A percentile compares a stretch with the other conserved stretches of the same genome.
phyloP scores from a whole-genome alignment of 2,888 invertebrate genomes.

The Bembecia ichneumoniformis region DNA sequence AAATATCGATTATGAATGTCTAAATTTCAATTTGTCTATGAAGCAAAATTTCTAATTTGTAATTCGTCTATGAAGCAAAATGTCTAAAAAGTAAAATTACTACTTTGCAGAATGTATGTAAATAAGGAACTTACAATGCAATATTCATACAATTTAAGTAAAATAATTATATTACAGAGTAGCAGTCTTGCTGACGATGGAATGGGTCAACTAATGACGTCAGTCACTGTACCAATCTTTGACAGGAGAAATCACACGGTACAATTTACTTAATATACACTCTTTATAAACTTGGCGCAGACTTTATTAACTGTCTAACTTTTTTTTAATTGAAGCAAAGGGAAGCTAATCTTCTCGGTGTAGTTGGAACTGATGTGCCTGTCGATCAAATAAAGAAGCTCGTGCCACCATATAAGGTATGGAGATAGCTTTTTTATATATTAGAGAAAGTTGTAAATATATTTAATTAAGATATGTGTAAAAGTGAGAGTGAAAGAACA shows the following conservation, averaged over 20 bases:
- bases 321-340: conserved; percentile 74
- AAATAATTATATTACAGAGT: conserved; percentile 58
- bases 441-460: background rate
- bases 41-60: too few species aligned
- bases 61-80: too few species aligned
- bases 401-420: conserved; percentile 93
- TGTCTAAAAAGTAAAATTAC: too few species aligned
- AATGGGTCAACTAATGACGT: conserved; percentile 89
- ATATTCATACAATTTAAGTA: background rate
- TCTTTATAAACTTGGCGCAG: background rate
- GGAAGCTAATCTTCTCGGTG: conserved; percentile 93
- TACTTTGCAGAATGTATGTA: too few species aligned
- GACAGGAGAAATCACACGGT: conserved; percentile 92
- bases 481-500: background rate
- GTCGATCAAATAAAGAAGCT: conserved; percentile 95
- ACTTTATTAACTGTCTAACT: background rate
- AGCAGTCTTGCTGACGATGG: conserved; percentile 77
- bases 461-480: background rate
- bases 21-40: too few species aligned
- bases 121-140: too few species aligned
- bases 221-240: conserved; percentile 95
- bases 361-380: conserved; percentile 97
- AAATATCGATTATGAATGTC: too few species aligned
- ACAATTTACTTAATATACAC: conserved; percentile 14
- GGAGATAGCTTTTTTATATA: background rate